Percentiles rank a stretch among this genome's conserved stretches.
These are phyloP conservation scores for Chymomyza caudatula DNA, from an alignment of 2,888 invertebrate genomes.

Conservation along the genomic window DNA sequence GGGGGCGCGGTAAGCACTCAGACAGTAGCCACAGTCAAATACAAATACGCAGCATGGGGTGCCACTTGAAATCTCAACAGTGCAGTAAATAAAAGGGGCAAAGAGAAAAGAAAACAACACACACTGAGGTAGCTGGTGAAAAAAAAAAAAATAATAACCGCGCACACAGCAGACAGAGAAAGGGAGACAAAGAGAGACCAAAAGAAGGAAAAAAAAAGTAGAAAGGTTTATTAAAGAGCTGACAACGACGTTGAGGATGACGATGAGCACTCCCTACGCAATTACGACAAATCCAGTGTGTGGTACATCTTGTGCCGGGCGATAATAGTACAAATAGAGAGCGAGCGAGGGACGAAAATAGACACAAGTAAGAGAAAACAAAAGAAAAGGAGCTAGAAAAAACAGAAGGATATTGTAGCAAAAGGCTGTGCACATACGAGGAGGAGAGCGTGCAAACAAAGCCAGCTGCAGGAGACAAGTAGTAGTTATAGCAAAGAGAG, in stretches of 20 bases:
- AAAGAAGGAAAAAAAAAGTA: slow-evolving; percentile 6
- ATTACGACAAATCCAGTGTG: slow-evolving; percentile 61
- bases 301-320: slow-evolving; percentile 29
- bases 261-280: slow-evolving; percentile 61
- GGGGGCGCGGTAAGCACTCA: too few species aligned
- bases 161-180: background rate
- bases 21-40: slow-evolving; percentile 16
- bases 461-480: slow-evolving; percentile 4
- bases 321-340: slow-evolving; percentile 59
- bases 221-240: slow-evolving; percentile 65
- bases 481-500: background rate
- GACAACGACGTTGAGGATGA: slow-evolving; percentile 8
- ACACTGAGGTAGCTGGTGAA: background rate
- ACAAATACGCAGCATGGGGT: slow-evolving; percentile 57
- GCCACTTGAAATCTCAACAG: slow-evolving; percentile 54
- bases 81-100: slow-evolving; percentile 7
- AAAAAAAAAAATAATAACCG: background rate
- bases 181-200: background rate
- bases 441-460: slow-evolving; percentile 33
- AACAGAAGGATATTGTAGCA: slow-evolving; percentile 61
- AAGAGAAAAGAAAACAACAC: background rate
- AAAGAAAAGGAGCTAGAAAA: slow-evolving; percentile 50
- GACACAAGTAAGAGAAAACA: slow-evolving; percentile 1
- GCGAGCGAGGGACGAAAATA: slow-evolving; percentile 10
- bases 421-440: slow-evolving; percentile 36